These are phyloP conservation scores for Sphenopsis melanotis DNA, from an alignment of 2,797 vertebrate genomes.

Conservation along the genomic window DNA sequence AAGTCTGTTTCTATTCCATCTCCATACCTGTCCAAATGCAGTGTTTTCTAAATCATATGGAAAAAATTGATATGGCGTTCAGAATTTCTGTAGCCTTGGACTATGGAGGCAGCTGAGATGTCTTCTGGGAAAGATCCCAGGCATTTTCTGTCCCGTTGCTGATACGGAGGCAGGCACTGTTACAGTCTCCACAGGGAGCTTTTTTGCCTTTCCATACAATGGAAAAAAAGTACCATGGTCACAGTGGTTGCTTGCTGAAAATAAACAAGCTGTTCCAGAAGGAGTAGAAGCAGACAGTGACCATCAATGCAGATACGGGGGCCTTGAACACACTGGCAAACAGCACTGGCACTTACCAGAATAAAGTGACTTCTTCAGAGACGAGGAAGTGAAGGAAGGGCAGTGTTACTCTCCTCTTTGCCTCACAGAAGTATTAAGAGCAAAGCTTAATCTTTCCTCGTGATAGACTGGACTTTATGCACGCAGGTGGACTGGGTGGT, in stretches of 20 bases:
- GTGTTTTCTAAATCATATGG: slow-evolving; percentile 37
- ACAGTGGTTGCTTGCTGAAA: slow-evolving; percentile 56
- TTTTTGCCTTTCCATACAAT: slow-evolving; percentile 51
- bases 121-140: slow-evolving; percentile 52
- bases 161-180: slow-evolving; percentile 50
- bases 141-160: slow-evolving; percentile 34
- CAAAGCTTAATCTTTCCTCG: slow-evolving; percentile 72
- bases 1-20: slow-evolving; percentile 43
- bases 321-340: slow-evolving; percentile 57
- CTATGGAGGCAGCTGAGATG: slow-evolving; percentile 45
- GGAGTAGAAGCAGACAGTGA: slow-evolving; percentile 66
- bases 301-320: slow-evolving; percentile 51
- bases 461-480: slow-evolving; percentile 85
- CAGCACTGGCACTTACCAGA: slow-evolving; percentile 63
- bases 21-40: slow-evolving; percentile 30
- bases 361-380: slow-evolving; percentile 72
- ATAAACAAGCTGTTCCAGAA: slow-evolving; percentile 58
- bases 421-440: slow-evolving; percentile 73
- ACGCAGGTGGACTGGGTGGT: slow-evolving; percentile 97
- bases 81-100: slow-evolving; percentile 59
- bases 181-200: slow-evolving; percentile 41
- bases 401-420: slow-evolving; percentile 70
- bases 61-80: slow-evolving; percentile 33
- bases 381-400: slow-evolving; percentile 74
- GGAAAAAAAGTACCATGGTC: slow-evolving; percentile 38